Evolutionary conservation across 2,797 vertebrate genomes (phyloP), one percentile per base, ranked within the genome.

Genomic region (Etheostoma perlongum): DNA sequence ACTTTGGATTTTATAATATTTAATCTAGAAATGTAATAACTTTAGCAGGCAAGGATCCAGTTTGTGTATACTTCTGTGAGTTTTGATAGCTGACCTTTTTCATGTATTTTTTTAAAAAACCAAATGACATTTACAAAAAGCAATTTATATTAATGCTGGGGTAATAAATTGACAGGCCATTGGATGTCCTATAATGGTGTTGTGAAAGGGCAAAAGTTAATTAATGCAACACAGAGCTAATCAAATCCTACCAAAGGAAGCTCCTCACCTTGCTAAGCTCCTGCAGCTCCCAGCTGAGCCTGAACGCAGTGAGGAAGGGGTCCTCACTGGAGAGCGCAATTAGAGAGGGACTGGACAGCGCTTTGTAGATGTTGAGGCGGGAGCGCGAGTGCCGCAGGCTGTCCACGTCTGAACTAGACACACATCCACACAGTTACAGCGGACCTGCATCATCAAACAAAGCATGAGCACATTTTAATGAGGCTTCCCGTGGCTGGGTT

Each of bases 391-490:
- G 98, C 13, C 98, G 95, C 73, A 99, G 94, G 80, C 98, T 99
- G 91, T 99, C 98, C 93, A 99, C 97, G 0, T 99, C 98, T 0
- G 97, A 98, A 74, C 98, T 97, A 0, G 98, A 99, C 74, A 99
- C 97, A 1, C 98, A 99, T 99, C 98, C 0, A 98, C 97, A 0
- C 98, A 99, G 92, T 98, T 99, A 76, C 98, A 99, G 76, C 98
- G 97, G 61, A 99, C 94, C 94, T 94, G 89, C 87, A 72, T 75
- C 87, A 83, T 81, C 82, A 90, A 90, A 91, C 75, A 83, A 18
- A 76, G 25, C 18, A 44, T 4, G 23, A 4, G 30, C 49, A 44
- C 57, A 52, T 74, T 75, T 81, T 80, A 85, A 89, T 79, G 72
- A 89, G 72, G 79, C 59, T 15, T 55, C 1, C 30, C 5, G 36